phyloP scores from a whole-genome alignment of 2,888 invertebrate species.

The Apodemia hepburni region DNA sequence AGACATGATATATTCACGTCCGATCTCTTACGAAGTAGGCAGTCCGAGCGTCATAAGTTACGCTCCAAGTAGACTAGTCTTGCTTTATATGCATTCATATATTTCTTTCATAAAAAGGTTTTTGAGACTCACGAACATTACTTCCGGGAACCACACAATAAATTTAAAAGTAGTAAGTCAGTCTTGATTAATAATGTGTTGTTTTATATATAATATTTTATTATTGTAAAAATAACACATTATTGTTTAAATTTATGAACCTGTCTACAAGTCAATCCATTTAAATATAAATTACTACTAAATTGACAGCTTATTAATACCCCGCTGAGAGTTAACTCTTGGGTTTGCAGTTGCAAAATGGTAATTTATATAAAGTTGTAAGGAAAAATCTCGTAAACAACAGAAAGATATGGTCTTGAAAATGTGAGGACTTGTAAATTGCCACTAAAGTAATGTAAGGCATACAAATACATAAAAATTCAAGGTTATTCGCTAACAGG shows the following conservation, averaged over 20 bases:
- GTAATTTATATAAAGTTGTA: background rate
- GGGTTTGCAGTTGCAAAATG: background rate
- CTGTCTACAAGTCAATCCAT: conserved; percentile 3
- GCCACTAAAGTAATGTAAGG: background rate
- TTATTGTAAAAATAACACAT: background rate
- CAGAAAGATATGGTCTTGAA: background rate
- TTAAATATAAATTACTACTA: conserved; percentile 1
- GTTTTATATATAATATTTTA: no score
- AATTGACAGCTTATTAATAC: background rate
- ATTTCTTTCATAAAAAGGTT: no score
- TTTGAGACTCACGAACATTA: no score
- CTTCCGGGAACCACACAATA: no score
- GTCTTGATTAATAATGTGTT: no score
- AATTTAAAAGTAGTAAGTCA: no score
- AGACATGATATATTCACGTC: no score
- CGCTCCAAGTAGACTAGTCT: no score
- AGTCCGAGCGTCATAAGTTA: no score
- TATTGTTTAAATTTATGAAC: conserved; percentile 8
- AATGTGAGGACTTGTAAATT: background rate
- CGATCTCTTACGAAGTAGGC: no score
- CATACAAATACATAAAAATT: background rate
- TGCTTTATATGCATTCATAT: no score
- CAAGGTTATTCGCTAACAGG: no score
- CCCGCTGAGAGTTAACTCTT: background rate
- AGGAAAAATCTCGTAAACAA: background rate